These are phyloP conservation scores for Chelmon rostratus DNA, from an alignment of 2,797 vertebrate species.

Conservation along the genomic window DNA sequence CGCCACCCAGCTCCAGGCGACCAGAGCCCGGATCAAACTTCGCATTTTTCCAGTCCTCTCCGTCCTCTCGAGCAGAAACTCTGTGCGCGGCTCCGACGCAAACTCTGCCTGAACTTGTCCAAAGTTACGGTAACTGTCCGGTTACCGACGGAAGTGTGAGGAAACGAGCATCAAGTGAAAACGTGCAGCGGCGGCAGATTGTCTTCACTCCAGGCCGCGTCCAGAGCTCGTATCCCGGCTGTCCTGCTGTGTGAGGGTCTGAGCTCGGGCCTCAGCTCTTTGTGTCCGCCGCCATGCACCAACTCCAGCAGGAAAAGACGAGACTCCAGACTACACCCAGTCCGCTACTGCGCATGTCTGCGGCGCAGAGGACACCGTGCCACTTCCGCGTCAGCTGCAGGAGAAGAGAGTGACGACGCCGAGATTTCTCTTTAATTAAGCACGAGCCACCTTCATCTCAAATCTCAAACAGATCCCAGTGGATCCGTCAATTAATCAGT, in stretches of 20 bases:
- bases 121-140: constrained; percentile 58
- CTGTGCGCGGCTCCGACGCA: constrained; percentile 32
- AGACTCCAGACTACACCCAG: constrained; percentile 81
- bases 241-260: constrained; percentile 7
- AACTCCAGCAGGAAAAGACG: constrained; percentile 73
- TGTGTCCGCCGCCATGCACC: constrained; percentile 80
- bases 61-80: constrained; percentile 3
- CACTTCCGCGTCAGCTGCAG: constrained; percentile 44
- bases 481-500: too few species aligned
- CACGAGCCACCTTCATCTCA: too few species aligned
- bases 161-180: constrained; percentile 22
- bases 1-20: constrained; percentile 64
- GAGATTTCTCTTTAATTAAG: too few species aligned
- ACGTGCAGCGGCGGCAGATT: constrained; percentile 42
- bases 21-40: constrained; percentile 54
- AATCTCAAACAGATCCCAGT: too few species aligned
- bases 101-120: constrained; percentile 47
- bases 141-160: constrained; percentile 51
- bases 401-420: too few species aligned
- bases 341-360: constrained; percentile 78
- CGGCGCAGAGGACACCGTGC: constrained; percentile 37
- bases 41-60: constrained; percentile 56
- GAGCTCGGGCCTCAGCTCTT: constrained; percentile 64
- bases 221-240: constrained; percentile 23
- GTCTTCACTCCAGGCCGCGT: constrained; percentile 33